Conservation (phyloP, 2,888 invertebrate species). For the Cheilosia soror region DNA sequence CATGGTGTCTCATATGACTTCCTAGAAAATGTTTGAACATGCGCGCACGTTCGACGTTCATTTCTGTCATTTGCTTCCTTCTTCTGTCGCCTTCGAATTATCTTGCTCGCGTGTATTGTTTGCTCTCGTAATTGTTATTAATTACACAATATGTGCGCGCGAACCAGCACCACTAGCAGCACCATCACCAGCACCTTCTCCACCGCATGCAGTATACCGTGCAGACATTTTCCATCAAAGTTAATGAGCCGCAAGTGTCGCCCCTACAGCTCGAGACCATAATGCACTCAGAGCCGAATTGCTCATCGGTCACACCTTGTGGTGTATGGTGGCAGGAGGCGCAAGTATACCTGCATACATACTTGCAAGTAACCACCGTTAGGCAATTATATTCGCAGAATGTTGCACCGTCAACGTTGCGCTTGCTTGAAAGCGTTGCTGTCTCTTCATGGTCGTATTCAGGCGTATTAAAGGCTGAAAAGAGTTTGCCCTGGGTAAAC, state of each 20-base stretch:
- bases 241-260: slow-evolving; percentile 64
- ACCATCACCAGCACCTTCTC: neutral
- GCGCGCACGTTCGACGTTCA: slow-evolving; percentile 26
- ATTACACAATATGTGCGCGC: slow-evolving; percentile 33
- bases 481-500: slow-evolving; percentile 14
- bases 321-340: slow-evolving; percentile 1
- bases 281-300: slow-evolving; percentile 37
- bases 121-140: slow-evolving; percentile 56
- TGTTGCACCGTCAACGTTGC: neutral
- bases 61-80: slow-evolving; percentile 26
- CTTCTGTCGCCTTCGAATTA: neutral
- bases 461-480: slow-evolving; percentile 28
- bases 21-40: slow-evolving; percentile 34
- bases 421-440: slow-evolving; percentile 7
- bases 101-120: slow-evolving; percentile 26
- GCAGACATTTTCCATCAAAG: slow-evolving; percentile 57
- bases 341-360: neutral
- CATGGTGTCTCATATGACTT: slow-evolving; percentile 36
- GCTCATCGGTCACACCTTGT: slow-evolving; percentile 49
- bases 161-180: neutral
- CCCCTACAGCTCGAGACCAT: slow-evolving; percentile 22
- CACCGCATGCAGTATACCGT: neutral
- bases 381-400: slow-evolving; percentile 51
- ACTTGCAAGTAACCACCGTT: slow-evolving; percentile 41
- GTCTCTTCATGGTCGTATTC: slow-evolving; percentile 23